Base-by-base conservation (phyloP, 2,113 vertebrate species). In the Microtus pennsylvanicus region DNA sequence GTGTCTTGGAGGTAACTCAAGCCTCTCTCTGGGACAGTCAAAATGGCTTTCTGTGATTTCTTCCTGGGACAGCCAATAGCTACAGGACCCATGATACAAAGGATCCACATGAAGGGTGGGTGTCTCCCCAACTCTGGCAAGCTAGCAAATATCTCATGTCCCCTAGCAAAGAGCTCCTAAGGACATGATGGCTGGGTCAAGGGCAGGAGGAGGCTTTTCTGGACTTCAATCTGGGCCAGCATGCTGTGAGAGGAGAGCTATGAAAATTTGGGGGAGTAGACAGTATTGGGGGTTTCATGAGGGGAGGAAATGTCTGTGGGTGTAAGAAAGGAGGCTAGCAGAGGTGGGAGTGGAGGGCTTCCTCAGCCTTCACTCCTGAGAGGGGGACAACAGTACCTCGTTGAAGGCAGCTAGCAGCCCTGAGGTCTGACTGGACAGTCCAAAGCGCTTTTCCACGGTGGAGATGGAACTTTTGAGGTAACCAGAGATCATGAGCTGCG, bases 401-500 rank as follows among this genome's bases (percentile, higher is more conserved):
- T 99, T 99, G 98, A 99, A 99, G 90, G 99, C 97, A 0, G 99
- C 99, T 0, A 99, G 98, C 12, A 99, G 87, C 7, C 99, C 99
- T 0, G 99, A 99, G 0, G 99, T 99, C 98, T 99, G 99, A 97
- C 99, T 99, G 97, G 99, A 99, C 38, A 99, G 98, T 35, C 99
- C 99, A 0, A 99, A 99, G 45, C 99, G 99, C 82, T 97, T 98
- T 98, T 99, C 99, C 0, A 99, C 99, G 35, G 99, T 99, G 47
- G 99, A 99, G 97, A 99, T 99, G 98, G 99, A 99, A 94, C 99
- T 99, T 98, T 99, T 99, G 98, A 99, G 98, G 94, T 99, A 99
- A 13, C 99, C 99, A 0, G 99, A 99, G 30, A 99, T 99, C 98
- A 99, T 95, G 61, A 99, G 99, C 98, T 99, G 99, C 0, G 99